Percentiles rank a stretch among this genome's conserved stretches.
phyloP scores from a whole-genome alignment of 2,113 vertebrate species.

The Cinclus cinclus region DNA sequence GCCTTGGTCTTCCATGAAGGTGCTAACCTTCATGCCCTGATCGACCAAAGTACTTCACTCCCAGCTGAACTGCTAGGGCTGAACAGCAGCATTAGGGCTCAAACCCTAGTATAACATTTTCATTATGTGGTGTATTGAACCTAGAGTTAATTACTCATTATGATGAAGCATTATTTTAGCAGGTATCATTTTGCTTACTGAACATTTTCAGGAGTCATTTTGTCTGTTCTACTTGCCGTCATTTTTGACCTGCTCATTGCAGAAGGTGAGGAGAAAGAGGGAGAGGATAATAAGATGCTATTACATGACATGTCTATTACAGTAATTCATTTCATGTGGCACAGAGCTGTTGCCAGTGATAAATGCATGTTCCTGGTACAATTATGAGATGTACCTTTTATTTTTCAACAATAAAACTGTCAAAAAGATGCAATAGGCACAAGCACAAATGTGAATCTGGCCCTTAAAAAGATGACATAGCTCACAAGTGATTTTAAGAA shows the following conservation, averaged over 20 bases:
- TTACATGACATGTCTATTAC: constrained; percentile 70
- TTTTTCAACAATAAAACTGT: constrained; percentile 69
- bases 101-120: neutral
- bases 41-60: neutral
- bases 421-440: constrained; percentile 59
- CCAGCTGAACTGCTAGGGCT: neutral
- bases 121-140: neutral
- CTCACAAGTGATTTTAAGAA: constrained; percentile 40
- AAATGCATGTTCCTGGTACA: constrained; percentile 61
- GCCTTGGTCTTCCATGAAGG: neutral
- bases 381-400: constrained; percentile 67
- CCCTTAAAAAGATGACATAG: constrained; percentile 34
- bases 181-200: constrained; percentile 47
- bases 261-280: constrained; percentile 56
- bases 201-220: constrained; percentile 54
- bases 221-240: constrained; percentile 40
- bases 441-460: constrained; percentile 11
- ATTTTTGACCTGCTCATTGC: constrained; percentile 63
- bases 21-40: neutral
- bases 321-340: constrained; percentile 70
- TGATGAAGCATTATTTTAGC: constrained; percentile 1
- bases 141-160: constrained; percentile 29
- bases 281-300: constrained; percentile 69
- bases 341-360: constrained; percentile 60
- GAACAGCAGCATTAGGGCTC: neutral